Base-by-base conservation (phyloP, 1,140 invertebrate genomes). In the Lucilia sericata region DNA sequence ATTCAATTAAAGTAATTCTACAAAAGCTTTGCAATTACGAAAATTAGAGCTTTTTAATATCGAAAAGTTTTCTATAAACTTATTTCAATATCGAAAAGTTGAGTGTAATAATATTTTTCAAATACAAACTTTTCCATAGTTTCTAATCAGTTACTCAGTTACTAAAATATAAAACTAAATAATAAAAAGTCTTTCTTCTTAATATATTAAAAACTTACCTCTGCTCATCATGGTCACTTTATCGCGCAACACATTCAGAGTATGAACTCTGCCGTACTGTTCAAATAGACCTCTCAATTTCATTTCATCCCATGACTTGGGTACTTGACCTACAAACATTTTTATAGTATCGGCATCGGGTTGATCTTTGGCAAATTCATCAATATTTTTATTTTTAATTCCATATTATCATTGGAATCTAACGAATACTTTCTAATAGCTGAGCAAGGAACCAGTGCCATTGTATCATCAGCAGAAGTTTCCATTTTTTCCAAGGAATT, bases 301-400 rank as follows among this genome's bases (percentile, higher is more conserved):
- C 88, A 95, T 95, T 92, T 99, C 99, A 91, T 98, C 97, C 98
- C 99, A 99, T 82, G 96, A 95, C 82, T 98, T 94, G 8, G 99
- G 98, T 89, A 99, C 97, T 92, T 99, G 97, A 36, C 97, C 97
- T 42, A 99, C 98, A 93, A 99, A 99, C 98, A 99, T 99, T 94
- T 99, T 99, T 88, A 99, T 99, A 88, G 98, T 97, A 92, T 99
- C 98, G 2, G 96, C 94, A 92, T 99, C 99, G 1, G 98, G 97
- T 91, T 95, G 5, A 87, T 95, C 94, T 84, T 93, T 89, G 82
- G 76, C 36, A 19, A 85, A 55, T 14, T 90, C 87, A 76, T 84
- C 5, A 49, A 5, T 21, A 10, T 7, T 78, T 19, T 36, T 70
- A n/a, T 30, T 42, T 78, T 17, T 17, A 78, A 36, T 3, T 36